Evolutionary conservation across 2,797 vertebrate species (phyloP), one percentile per base, ranked within the genome.

Genomic region (Lepilemur ruficaudatus): DNA sequence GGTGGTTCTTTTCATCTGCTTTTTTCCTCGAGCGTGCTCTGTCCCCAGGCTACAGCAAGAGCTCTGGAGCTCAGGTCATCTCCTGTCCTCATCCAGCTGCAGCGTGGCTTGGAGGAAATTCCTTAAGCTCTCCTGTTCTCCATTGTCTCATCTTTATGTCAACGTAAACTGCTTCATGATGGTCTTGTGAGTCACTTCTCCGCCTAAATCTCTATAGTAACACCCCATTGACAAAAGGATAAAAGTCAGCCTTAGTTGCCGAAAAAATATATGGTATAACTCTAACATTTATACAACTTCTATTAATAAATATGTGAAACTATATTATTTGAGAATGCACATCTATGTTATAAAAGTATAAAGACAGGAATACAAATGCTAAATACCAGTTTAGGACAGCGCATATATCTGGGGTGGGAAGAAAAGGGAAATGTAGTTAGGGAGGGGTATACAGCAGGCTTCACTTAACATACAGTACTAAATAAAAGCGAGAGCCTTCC

Each of bases 101-200:
- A 4, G 41, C 4, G 2, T 0, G 41, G 25, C 32, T 10, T 35
- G 2, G 4, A 17, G 25, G 20, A 10, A 76, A 46, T 9, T 14
- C 46, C 23, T 46, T 79, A 57, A 2, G 4, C 15, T 48, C 25
- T n/a, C 35, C 9, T 2, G 0, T 10, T 25, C 30, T 70, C 52
- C 46, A 25, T 4, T 5, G 0, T 25, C 22, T 35, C 22, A 0
- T 50, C 22, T 35, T 17, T 72, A 11, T 3, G 1, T 48, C 1
- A 23, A 30, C 7, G 13, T 22, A 22, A 65, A 11, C 1, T 15
- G n/a, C 50, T 65, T 67, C 22, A 3, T 2, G 0, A 35, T 28
- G n/a, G 52, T 57, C 43, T 41, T 2, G 17, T 15, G 55, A 38
- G 5, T 72, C 57, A 7, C 35, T 22, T 20, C 30, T 9, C 67